phyloP scores from a whole-genome alignment of 1,140 invertebrate species.

The Notospermus geniculatus region DNA sequence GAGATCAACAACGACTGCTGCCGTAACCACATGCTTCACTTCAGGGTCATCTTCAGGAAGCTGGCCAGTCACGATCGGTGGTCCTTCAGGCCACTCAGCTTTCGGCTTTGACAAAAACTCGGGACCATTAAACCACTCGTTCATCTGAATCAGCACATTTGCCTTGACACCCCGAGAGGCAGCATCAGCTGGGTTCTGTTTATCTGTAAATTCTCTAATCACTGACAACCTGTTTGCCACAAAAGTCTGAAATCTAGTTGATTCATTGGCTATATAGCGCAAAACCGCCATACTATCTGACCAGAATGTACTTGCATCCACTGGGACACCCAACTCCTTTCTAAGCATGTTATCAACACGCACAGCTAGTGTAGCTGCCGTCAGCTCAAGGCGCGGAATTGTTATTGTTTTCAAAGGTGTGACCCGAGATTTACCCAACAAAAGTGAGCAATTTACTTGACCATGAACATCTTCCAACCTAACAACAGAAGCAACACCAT shows the following conservation, averaged over 20 bases:
- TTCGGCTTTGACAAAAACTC: no score
- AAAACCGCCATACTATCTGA: constrained; percentile 14
- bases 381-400: not conserved
- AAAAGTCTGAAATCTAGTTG: not conserved
- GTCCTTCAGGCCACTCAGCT: no score
- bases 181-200: no score
- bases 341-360: not conserved
- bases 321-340: constrained; percentile 6
- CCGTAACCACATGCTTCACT: no score
- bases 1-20: no score
- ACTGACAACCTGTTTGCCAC: no score
- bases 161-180: not conserved
- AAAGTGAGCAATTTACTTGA: not conserved
- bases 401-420: not conserved
- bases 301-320: constrained; percentile 7
- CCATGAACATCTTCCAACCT: not conserved
- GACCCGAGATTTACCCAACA: no score
- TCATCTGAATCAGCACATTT: no score
- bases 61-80: no score
- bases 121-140: no score
- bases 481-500: not conserved
- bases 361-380: no score
- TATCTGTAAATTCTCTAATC: not conserved
- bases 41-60: no score
- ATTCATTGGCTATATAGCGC: constrained; percentile 12